Percentiles rank a stretch among this genome's conserved stretches.
Conservation (phyloP, 1,140 invertebrate species). For the Macrosteles quadrilineatus region DNA sequence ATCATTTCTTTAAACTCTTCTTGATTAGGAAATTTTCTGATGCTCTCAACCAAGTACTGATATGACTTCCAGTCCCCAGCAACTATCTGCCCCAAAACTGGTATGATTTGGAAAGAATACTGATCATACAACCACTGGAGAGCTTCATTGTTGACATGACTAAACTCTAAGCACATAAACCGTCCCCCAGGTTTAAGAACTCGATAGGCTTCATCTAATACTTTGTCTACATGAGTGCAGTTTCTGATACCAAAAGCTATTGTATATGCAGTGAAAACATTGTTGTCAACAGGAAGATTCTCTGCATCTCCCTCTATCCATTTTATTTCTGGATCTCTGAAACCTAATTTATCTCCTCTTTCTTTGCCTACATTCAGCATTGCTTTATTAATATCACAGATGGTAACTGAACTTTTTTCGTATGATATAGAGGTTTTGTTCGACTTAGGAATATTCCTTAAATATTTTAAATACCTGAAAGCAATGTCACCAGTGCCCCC, state of each 20-base stretch:
- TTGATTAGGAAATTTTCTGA: constrained; percentile 94
- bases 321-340: constrained; percentile 55
- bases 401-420: constrained; percentile 61
- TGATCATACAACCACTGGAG: constrained; percentile 91
- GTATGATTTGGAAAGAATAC: constrained; percentile 96
- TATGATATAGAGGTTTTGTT: background rate
- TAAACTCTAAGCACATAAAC: constrained; percentile 97
- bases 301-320: constrained; percentile 94
- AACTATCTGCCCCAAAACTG: constrained; percentile 91
- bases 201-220: constrained; percentile 88
- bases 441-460: constrained; percentile 54
- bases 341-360: constrained; percentile 63
- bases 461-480: constrained; percentile 80
- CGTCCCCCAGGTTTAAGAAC: constrained; percentile 92
- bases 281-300: constrained; percentile 74
- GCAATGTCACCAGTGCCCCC: constrained; percentile 94
- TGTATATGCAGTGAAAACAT: constrained; percentile 90
- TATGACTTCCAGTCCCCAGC: constrained; percentile 97
- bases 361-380: constrained; percentile 93
- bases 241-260: constrained; percentile 98
- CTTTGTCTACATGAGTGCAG: constrained; percentile 91
- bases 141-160: constrained; percentile 75
- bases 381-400: constrained; percentile 92
- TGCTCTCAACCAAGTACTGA: constrained; percentile 98
- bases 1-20: constrained; percentile 90